Base-by-base conservation (phyloP, 2,113 vertebrate genomes). In the Guaruba guarouba region DNA sequence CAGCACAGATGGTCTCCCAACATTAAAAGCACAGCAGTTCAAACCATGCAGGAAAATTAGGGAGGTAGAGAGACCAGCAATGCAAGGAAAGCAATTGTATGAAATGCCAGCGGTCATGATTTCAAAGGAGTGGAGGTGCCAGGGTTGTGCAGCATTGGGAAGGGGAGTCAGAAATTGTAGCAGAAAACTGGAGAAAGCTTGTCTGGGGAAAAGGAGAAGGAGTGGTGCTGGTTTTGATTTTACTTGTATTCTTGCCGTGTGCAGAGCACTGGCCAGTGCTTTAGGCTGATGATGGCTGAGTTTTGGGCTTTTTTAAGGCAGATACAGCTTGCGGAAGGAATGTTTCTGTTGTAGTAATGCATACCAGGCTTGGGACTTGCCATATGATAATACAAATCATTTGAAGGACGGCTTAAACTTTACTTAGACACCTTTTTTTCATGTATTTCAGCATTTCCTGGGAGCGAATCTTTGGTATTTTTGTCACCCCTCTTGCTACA, bases 21-120 rank as follows among this genome's bases (percentile, higher is more conserved):
- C 2, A 0, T n/a, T 18, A 29, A 46, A 82, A 63, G 23, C 1
- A 3, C 13, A 25, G 23, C 0, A 0, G 16, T 55, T 79, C 33
- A n/a, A 64, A 55, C 3, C 15, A 13, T 0, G 0, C 11, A 44
- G 44, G 20, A 64, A 44, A 86, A 10, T 9, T 1, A 44, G 20
- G 10, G 37, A 49, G 16, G 29, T 0, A 52, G 33, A 59, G 28
- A 68, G 29, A 52, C 24, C 44, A 15, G 28, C 24, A 66, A 37
- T 0, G 2, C 0, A 0, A 64, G 24, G 5, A 69, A 69, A 57
- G 15, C 5, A 49, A 18, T 33, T 33, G 14, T 7, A 31, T 49
- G 17, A 75, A 82, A 35, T 49, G 10, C 6, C 35, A n/a, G 41
- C 0, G 0, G 3, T 24, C 1, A 0, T 55, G 39, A 62, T n/a